Evolutionary conservation across 2,888 invertebrate species (phyloP), one percentile per base, ranked within the genome.

Genomic region (Cosmopolites sordidus): DNA sequence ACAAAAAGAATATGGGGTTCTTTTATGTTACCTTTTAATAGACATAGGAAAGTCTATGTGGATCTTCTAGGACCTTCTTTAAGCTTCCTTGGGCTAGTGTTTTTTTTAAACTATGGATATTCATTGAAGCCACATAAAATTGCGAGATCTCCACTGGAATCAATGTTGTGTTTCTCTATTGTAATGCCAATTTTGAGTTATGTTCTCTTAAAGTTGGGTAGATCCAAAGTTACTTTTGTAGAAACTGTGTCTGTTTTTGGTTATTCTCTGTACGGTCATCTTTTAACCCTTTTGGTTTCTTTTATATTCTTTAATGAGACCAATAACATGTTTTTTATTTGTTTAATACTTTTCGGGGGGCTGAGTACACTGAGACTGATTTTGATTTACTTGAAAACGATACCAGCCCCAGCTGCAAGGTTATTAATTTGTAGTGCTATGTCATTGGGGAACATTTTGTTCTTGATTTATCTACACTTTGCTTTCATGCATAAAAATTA

Each of bases 381-480:
- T 44, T 58, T 78, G 14, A 69, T 78, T 22, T 69, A 78, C 49
- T 63, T 78, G 14, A 66, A 70, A 41, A 72, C 73, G n/a, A 76
- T 78, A 42, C 71, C 72, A 11, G 60, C 69, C 43, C 78, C 78
- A 6, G 76, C 70, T 16, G 72, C 73, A 9, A 65, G 78, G 46
- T 70, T 79, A 43, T 62, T 79, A n/a, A 69, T 78, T 8, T 78
- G 78, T 60, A 75, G 75, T 56, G 60, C 71, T 30, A 69, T 77
- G 33, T 73, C 75, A 8, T 66, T 74, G 39, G 60, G 72, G 44
- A 77, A 79, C 63, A 67, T 78, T 16, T 65, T 79, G 46, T 77
- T 74, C 63, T 62, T 78, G n/a, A 69, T 78, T 41, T 78, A 76
- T 64, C 64, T 78, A 48, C 77, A 79, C 66, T 78, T 78, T 66